phyloP scores from a whole-genome alignment of 2,113 vertebrate species.

The Tinamus guttatus region DNA sequence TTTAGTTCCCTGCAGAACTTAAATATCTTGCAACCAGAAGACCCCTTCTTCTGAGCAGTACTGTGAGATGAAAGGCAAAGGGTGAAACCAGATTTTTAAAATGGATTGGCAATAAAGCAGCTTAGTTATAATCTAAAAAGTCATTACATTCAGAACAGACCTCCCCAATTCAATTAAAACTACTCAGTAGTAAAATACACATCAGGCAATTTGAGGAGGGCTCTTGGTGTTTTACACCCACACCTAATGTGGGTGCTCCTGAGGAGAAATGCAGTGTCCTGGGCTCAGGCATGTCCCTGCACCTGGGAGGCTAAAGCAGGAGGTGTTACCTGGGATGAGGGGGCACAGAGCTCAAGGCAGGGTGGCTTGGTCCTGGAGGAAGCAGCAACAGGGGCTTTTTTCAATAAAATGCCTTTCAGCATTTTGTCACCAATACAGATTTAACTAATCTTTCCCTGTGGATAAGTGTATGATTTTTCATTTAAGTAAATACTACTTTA shows the following conservation, averaged over 20 bases:
- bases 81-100: not conserved
- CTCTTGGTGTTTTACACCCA: not conserved
- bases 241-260: not conserved
- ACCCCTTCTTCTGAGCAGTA: not conserved
- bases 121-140: not conserved
- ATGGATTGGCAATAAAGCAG: not conserved
- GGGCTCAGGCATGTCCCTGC: not conserved
- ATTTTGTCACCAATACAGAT: not conserved
- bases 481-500: not conserved
- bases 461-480: not conserved
- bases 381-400: not conserved
- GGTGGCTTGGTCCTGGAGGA: not conserved
- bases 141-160: not conserved
- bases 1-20: not conserved
- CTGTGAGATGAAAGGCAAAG: not conserved
- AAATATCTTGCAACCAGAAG: not conserved
- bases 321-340: not conserved
- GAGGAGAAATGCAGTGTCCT: not conserved
- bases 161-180: not conserved
- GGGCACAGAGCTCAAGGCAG: not conserved
- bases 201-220: not conserved
- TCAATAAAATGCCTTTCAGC: not conserved
- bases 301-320: not conserved
- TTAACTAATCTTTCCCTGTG: not conserved
- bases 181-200: not conserved